phyloP scores from a whole-genome alignment of 2,888 invertebrate species.

The Dynastes grantii region DNA sequence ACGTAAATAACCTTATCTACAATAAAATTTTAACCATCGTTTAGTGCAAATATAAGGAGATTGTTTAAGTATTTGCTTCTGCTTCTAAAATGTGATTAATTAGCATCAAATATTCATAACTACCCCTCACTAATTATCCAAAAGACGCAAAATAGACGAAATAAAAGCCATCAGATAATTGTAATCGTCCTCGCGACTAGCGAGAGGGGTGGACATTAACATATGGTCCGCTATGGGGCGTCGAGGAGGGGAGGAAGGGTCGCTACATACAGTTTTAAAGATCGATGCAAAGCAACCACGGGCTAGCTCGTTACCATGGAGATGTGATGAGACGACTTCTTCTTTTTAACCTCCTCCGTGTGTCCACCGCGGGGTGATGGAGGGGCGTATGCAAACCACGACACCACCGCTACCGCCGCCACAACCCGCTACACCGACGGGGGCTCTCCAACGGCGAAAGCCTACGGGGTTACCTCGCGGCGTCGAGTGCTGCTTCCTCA shows the following conservation, averaged over 20 bases:
- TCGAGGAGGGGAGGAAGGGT: constrained; percentile 62
- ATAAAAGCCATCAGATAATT: neutral
- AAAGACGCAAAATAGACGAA: neutral
- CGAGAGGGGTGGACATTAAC: constrained; percentile 52
- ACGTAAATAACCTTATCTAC: too few species aligned
- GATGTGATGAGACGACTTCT: constrained; percentile 72
- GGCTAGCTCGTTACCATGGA: constrained; percentile 72
- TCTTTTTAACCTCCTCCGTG: constrained; percentile 71
- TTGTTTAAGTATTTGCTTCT: neutral
- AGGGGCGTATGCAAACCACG: constrained; percentile 64
- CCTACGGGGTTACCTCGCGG: constrained; percentile 43
- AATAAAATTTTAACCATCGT: too few species aligned
- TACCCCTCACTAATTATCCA: neutral
- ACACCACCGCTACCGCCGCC: constrained; percentile 62
- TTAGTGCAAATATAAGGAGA: too few species aligned
- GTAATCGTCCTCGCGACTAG: constrained; percentile 12
- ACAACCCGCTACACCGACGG: constrained; percentile 53
- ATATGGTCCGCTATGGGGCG: constrained; percentile 55
- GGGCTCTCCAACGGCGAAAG: constrained; percentile 37
- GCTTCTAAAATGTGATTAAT: neutral
- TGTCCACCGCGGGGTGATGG: constrained; percentile 65
- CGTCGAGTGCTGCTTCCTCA: constrained; percentile 32
- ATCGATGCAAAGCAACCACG: constrained; percentile 72
- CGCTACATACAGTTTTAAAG: constrained; percentile 69
- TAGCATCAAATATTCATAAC: neutral